A percentile compares a stretch with the other conserved stretches of the same genome.
Evolutionary conservation across 2,113 vertebrate genomes (phyloP).

Genomic region (Pangasianodon gigas): DNA sequence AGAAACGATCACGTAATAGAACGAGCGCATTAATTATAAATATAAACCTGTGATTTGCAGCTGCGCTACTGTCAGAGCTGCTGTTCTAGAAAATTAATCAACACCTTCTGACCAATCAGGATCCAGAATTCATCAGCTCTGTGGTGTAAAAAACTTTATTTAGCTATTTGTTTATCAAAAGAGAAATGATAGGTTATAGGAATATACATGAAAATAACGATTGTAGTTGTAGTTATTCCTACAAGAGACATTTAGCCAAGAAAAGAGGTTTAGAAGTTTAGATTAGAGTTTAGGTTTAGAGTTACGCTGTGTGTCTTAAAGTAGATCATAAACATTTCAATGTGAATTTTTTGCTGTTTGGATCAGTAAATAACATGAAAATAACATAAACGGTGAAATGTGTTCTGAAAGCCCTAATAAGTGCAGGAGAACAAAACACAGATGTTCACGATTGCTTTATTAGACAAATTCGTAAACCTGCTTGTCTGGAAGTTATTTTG

Average conservation of each 20-base stretch:
- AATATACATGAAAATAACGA: not conserved
- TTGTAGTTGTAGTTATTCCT: not conserved
- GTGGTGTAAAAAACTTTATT: not conserved
- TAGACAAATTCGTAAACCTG: not conserved
- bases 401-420: not conserved
- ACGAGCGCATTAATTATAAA: no score
- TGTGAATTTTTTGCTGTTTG: not conserved
- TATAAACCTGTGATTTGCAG: no score
- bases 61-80: no score
- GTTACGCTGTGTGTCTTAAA: not conserved
- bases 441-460: not conserved
- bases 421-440: not conserved
- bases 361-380: not conserved
- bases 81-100: no score
- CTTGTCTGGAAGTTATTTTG: not conserved
- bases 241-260: not conserved
- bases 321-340: not conserved
- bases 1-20: no score
- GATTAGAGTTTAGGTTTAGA: no score
- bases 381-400: not conserved
- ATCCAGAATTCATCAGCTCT: no score
- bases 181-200: no score
- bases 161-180: no score
- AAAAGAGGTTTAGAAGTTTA: not conserved
- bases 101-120: no score